A percentile compares a stretch with the other conserved stretches of the same genome.
Evolutionary conservation across 2,797 vertebrate genomes (phyloP).

Genomic region (Balearica regulorum): DNA sequence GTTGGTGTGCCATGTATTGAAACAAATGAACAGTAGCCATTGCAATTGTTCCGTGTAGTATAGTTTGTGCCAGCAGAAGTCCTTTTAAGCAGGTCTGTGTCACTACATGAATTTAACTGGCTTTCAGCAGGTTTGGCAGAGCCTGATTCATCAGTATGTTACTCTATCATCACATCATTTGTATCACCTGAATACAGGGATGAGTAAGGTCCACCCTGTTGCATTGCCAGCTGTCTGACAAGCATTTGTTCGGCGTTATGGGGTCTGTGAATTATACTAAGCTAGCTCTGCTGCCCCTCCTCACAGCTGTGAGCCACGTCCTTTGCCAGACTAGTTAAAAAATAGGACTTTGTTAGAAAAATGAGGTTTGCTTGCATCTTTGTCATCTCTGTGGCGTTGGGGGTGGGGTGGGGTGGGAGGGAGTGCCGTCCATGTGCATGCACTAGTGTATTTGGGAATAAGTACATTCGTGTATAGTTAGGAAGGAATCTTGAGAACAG

Average conservation of each 20-base stretch:
- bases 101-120: neutral
- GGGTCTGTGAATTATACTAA: neutral
- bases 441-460: neutral
- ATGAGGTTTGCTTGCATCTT: neutral
- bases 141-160: neutral
- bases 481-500: neutral
- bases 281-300: neutral
- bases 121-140: neutral
- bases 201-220: neutral
- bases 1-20: neutral
- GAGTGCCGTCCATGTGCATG: neutral
- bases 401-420: accelerated
- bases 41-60: neutral
- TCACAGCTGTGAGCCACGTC: neutral
- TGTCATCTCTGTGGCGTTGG: neutral
- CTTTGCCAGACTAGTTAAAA: neutral
- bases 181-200: neutral
- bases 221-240: neutral
- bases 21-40: neutral
- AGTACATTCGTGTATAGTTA: neutral
- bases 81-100: neutral
- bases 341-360: neutral
- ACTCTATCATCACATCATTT: neutral
- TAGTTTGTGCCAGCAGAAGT: neutral
- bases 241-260: neutral